Percentiles rank a stretch among this genome's conserved stretches.
phyloP scores from a whole-genome alignment of 2,888 invertebrate genomes.

The Pachliopta kotzebuea region DNA sequence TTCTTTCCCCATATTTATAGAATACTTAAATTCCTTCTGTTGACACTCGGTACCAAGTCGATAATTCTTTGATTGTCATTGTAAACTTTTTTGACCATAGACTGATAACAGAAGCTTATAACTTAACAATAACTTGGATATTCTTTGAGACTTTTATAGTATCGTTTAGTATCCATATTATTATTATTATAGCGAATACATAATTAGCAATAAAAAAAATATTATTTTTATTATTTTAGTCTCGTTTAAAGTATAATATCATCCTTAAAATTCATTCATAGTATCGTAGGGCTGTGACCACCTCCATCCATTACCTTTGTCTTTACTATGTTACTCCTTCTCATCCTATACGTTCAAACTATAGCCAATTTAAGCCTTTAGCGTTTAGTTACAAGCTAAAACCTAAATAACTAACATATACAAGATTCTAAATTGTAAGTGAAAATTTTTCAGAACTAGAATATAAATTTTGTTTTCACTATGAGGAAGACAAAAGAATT shows the following conservation, averaged over 20 bases:
- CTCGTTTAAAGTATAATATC: no score
- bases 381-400: background rate
- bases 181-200: no score
- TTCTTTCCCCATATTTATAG: constrained; percentile 58
- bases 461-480: background rate
- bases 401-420: no score
- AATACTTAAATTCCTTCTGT: background rate
- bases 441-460: no score
- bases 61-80: constrained; percentile 1
- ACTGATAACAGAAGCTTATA: background rate
- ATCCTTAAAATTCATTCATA: no score
- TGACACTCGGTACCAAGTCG: background rate
- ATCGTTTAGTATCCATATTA: no score
- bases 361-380: background rate
- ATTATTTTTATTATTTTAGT: no score
- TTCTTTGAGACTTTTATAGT: background rate
- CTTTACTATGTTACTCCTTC: no score
- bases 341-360: background rate
- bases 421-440: no score
- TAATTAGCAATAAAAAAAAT: no score
- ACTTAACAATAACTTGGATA: background rate
- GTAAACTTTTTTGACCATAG: background rate
- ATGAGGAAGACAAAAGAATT: background rate
- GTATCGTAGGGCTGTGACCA: no score
- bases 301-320: no score